These are phyloP conservation scores for Drosophila meridiana DNA, from an alignment of 2,888 invertebrate genomes.

Conservation along the genomic window DNA sequence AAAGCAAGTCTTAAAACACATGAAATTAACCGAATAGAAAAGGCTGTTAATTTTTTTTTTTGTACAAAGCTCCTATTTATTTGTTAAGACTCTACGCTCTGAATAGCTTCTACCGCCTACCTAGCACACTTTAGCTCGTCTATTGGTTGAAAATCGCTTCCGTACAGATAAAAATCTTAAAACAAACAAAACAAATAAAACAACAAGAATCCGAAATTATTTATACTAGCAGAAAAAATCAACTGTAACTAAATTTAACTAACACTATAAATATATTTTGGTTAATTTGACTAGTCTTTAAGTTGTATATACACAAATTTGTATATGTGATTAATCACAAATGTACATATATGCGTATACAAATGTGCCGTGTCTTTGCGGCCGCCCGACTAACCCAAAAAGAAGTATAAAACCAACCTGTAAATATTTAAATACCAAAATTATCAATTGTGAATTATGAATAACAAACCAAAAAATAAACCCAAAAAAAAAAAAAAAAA, in stretches of 20 bases:
- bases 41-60: constrained; percentile 38
- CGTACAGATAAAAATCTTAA: constrained; percentile 40
- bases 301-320: constrained; percentile 81
- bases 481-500: constrained; percentile 35
- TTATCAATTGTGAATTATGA: constrained; percentile 72
- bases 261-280: constrained; percentile 74
- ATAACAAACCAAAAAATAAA: constrained; percentile 55
- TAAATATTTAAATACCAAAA: constrained; percentile 74
- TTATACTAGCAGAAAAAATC: constrained; percentile 16
- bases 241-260: constrained; percentile 82
- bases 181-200: constrained; percentile 12
- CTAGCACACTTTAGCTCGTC: constrained; percentile 72
- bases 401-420: constrained; percentile 56
- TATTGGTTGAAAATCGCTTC: constrained; percentile 73
- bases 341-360: constrained; percentile 73
- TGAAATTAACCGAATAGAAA: constrained; percentile 47
- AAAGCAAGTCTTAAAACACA: constrained; percentile 49
- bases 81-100: constrained; percentile 65
- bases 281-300: constrained; percentile 78
- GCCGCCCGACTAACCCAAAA: constrained; percentile 53
- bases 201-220: constrained; percentile 28
- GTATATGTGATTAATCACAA: constrained; percentile 71
- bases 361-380: constrained; percentile 50
- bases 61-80: constrained; percentile 65
- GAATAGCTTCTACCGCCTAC: constrained; percentile 63